Evolutionary conservation across 2,888 invertebrate genomes (phyloP), one percentile per base, ranked within the genome.

Genomic region (Trachelus iudaicus): DNA sequence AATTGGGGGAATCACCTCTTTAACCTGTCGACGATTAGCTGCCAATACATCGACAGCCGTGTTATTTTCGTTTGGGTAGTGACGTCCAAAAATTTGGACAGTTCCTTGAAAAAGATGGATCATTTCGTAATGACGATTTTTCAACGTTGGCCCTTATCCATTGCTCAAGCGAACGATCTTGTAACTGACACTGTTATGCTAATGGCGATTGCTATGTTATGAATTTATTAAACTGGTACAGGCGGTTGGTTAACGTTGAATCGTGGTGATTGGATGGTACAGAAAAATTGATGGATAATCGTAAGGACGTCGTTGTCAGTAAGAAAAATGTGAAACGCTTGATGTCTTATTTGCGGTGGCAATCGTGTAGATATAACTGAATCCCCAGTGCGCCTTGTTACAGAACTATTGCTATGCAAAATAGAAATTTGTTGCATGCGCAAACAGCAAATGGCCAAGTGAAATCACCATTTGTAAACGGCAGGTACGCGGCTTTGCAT

Each of bases 401-500:
- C 56, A 56, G 56, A 56, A 56, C 56, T 56, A 56, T 56, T 56
- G 56, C 56, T 56, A 56, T 56, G 56, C 23, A 56, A 56, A 56
- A 56, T 56, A 56, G 56, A 56, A 56, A 56, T 56, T 56, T 56
- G 56, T 56, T 56, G 56, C 56, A 79, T 78, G 83, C 82, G 79
- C 83, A 84, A 82, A 79, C 83, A 82, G 84, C 84, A 86, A 86
- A 84, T 85, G 83, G 84, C 80, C 83, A 81, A 83, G 85, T 81
- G 83, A 85, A 86, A 83, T 83, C 82, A 82, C 84, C 85, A 87
- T 87, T 89, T 86, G 85, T 86, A 85, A 87, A 82, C 80, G 73
- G 81, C 82, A 82, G 83, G 79, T 82, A 84, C 84, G 80, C 81
- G 81, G 75, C 82, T 88, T 87, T 85, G 87, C 87, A 88, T 88